phyloP scores from a whole-genome alignment of 2,113 vertebrate species.

The Paedocypris sp. region DNA sequence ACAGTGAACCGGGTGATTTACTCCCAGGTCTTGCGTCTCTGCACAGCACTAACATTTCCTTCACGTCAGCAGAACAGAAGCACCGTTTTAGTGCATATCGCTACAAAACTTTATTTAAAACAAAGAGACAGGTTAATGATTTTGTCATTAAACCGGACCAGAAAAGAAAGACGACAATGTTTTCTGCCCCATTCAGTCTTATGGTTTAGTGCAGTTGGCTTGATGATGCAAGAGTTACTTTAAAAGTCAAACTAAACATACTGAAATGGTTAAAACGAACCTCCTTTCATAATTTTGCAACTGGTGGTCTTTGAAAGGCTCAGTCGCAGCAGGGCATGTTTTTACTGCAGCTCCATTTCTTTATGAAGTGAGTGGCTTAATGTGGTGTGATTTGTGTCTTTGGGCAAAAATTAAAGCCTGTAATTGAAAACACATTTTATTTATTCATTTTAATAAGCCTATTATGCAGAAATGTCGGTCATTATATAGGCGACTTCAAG shows the following conservation, averaged over 20 bases:
- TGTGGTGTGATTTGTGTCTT: conserved; percentile 52
- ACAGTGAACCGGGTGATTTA: background rate
- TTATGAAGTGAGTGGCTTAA: conserved; percentile 50
- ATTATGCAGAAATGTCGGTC: too few relatives aligned
- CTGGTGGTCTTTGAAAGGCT: conserved; percentile 34
- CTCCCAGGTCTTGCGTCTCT: background rate
- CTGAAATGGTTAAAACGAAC: conserved; percentile 44
- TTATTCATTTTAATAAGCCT: conserved; percentile 27
- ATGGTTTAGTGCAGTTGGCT: background rate
- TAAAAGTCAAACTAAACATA: conserved; percentile 59
- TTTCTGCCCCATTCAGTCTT: background rate
- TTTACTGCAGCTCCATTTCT: conserved; percentile 47
- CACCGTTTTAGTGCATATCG: too few relatives aligned
- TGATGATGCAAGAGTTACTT: conserved; percentile 42
- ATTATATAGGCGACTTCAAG: too few relatives aligned
- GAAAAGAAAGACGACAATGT: background rate
- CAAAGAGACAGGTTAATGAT: too few relatives aligned
- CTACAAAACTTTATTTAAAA: too few relatives aligned
- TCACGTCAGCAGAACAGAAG: background rate
- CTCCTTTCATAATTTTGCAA: conserved; percentile 13
- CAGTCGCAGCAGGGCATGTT: conserved; percentile 44
- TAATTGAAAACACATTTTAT: conserved; percentile 42
- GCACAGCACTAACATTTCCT: background rate
- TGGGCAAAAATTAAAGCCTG: conserved; percentile 38
- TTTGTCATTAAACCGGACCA: too few relatives aligned